Evolutionary conservation across 1,140 invertebrate species (phyloP), one percentile per base, ranked within the genome.

Genomic region (Polypedilum vanderplanki): DNA sequence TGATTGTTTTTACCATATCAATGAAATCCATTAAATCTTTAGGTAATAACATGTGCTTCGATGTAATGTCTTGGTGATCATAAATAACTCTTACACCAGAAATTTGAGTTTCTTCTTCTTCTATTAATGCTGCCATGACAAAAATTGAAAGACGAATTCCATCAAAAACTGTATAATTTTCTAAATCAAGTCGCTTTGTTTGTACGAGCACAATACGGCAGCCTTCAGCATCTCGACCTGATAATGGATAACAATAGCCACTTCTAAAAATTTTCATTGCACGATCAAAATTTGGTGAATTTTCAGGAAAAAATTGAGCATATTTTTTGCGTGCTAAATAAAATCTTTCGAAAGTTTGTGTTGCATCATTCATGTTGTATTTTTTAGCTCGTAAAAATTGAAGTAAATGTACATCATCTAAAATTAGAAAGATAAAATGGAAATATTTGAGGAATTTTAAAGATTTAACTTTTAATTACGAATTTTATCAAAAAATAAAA

Each of bases 101-200:
- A 70, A 70, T 70, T 70, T 70, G 65, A 5, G 65, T 70, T 20
- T 70, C 65, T 22, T 70, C 65, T 70, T 70, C 65, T 20, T 70
- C 65, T 7, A 70, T 20, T 4, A 70, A 18, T 8, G 18, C 4
- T 22, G 20, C 20, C 20, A 18, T 3, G 1, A 70, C 17, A 18
- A 70, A 70, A 10, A 18, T 20, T 12, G 20, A 18, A 10, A 70
- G 65, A 10, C 20, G 15, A 70, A 70, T 70, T n/a, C 17, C 17
- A 70, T 70, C 17, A 22, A 20, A 70, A 20, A 70, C 17, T 8
- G 65, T 70, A 22, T 18, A 70, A 3, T 20, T 20, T 20, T 70
- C 65, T 18, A 18, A 10, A 70, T 70, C 65, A 0, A 70, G 17
- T 18, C 20, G 17, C 2, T 22, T 18, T 18, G 17, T 70, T 70